Base-by-base conservation (phyloP, 2,888 invertebrate genomes). In the Lypha dubia region DNA sequence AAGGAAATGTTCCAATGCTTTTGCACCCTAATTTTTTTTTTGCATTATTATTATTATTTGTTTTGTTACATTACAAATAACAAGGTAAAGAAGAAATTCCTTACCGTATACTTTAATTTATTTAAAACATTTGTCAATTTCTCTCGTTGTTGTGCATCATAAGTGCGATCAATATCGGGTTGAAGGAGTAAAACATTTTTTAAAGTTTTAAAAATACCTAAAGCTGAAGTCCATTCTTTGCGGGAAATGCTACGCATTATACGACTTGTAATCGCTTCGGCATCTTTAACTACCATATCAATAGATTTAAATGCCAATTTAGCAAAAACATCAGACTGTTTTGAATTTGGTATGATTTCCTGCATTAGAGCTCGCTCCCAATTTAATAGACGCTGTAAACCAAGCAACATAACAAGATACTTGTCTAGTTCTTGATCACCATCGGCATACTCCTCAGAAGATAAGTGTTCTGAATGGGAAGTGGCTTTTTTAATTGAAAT, bases 1-100 rank as follows among this genome's bases (percentile, higher is more conserved):
- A 81, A 98, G 95, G 92, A 98, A 98, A 90, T 98, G 98, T 91
- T 98, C 98, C 87, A 98, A 92, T 9, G 97, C 97, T 91, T 96
- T 97, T 44, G 96, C 94, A 79, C 98, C 98, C 97, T 97, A n/a
- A 35, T 20, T 60, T 35, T 35, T 35, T 32, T 24, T 7, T 13
- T 53, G n/a, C n/a, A n/a, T n/a, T n/a, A n/a, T n/a, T n/a, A n/a
- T n/a, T n/a, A n/a, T n/a, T n/a, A n/a, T n/a, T n/a, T n/a, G n/a
- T 56, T 13, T 5, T 0, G n/a, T 56, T 28, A 28, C 1, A 20
- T 6, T 44, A 22, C 0, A 49, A 24, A 20, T 41, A 20, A 0
- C 0, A n/a, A 58, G 15, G 20, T 44, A 1, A 51, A 51, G 3
- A 13, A 17, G 6, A 9, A 20, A 20, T 24, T n/a, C 38, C 93